phyloP scores from a whole-genome alignment of 2,888 invertebrate species.

The Tinea semifulvella region DNA sequence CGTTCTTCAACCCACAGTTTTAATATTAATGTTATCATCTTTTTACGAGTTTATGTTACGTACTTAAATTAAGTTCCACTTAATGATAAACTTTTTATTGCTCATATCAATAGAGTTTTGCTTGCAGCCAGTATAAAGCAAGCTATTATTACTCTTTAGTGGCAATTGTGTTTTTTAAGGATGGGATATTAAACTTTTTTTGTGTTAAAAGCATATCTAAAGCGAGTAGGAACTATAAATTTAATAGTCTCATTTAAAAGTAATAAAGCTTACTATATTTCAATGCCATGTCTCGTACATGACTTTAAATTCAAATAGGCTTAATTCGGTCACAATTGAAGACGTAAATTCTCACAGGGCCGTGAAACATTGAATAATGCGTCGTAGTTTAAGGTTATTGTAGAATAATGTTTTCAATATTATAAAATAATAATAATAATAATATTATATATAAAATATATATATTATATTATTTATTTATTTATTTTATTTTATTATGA shows the following conservation, averaged over 20 bases:
- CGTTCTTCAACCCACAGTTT: no score
- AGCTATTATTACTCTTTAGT: background rate
- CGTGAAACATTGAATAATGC: slow-evolving; percentile 50
- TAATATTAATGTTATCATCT: no score
- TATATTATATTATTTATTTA: no score
- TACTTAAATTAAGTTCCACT: no score
- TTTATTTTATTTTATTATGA: no score
- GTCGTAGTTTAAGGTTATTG: background rate
- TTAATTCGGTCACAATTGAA: slow-evolving; percentile 56
- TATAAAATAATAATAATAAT: no score
- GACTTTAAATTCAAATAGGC: slow-evolving; percentile 47
- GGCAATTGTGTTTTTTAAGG: slow-evolving; percentile 9
- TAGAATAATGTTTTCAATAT: no score
- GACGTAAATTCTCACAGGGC: slow-evolving; percentile 39
- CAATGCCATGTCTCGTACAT: slow-evolving; percentile 45
- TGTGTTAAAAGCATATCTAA: slow-evolving; percentile 2
- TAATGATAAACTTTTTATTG: slow-evolving; percentile 4
- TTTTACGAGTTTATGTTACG: no score
- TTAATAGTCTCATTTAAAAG: slow-evolving; percentile 57
- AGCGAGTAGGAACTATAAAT: slow-evolving; percentile 41
- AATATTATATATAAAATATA: no score
- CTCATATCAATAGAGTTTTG: slow-evolving; percentile 6
- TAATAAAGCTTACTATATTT: slow-evolving; percentile 57
- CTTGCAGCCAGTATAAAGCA: background rate
- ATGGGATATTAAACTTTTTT: background rate